phyloP scores from a whole-genome alignment of 1,140 invertebrate genomes.

The Neodiprion pinetum region DNA sequence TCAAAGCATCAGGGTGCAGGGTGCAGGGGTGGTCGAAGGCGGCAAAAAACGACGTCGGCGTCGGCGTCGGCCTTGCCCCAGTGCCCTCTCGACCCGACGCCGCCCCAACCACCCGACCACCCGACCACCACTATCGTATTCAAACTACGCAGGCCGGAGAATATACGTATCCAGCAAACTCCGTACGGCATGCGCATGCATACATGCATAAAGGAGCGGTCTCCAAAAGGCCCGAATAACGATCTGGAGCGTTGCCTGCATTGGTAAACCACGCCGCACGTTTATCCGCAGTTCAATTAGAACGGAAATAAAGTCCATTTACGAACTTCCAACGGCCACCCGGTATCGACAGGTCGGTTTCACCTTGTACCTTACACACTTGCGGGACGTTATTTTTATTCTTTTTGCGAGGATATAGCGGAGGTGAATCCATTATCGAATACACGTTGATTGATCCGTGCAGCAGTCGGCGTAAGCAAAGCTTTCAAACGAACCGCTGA shows the following conservation, averaged over 20 bases:
- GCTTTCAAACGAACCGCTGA: too few relatives aligned
- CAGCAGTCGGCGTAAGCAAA: too few relatives aligned
- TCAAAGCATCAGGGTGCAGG: too few relatives aligned
- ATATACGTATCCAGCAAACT: neutral
- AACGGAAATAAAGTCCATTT: neutral
- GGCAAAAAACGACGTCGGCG: neutral
- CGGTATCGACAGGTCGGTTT: neutral
- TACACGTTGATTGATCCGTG: too few relatives aligned
- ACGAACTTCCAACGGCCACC: neutral
- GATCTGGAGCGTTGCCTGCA: neutral
- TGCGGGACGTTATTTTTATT: slow-evolving; percentile 21
- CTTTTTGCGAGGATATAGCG: slow-evolving; percentile 13
- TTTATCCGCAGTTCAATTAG: neutral
- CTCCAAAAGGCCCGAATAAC: neutral
- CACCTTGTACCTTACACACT: slow-evolving; percentile 1
- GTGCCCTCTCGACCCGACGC: slow-evolving; percentile 46
- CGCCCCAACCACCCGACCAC: too few relatives aligned
- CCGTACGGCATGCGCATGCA: neutral
- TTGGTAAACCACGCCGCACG: neutral
- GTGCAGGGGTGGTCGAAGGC: neutral
- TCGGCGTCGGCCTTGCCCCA: slow-evolving; percentile 44
- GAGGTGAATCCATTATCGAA: too few relatives aligned
- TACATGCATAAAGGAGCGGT: neutral
- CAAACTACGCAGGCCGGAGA: neutral
- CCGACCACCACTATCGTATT: too few relatives aligned